Percentiles rank a stretch among this genome's conserved stretches.
Conservation (phyloP, 2,113 vertebrate genomes). For the Terrapene triunguis region DNA sequence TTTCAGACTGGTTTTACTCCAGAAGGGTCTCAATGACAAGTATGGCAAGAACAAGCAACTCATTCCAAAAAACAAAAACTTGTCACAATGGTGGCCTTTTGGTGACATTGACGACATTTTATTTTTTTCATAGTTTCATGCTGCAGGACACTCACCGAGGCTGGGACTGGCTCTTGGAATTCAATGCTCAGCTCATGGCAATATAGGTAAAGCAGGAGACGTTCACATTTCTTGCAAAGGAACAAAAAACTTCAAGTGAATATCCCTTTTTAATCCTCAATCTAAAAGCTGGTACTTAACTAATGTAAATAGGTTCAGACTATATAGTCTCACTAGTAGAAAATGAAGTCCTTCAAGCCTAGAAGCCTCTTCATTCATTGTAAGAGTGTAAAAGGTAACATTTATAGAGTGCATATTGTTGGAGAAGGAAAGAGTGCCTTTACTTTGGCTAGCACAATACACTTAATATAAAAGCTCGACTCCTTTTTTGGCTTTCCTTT, state of each 20-base stretch:
- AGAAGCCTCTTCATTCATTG: not conserved
- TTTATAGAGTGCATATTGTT: not conserved
- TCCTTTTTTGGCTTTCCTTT: not conserved
- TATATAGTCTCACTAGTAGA: not conserved
- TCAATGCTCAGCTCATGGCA: constrained; percentile 97
- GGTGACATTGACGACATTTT: not conserved
- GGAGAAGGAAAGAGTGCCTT: not conserved
- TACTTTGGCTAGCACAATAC: not conserved
- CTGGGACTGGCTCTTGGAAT: constrained; percentile 95
- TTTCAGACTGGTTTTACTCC: not conserved
- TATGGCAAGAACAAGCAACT: not conserved
- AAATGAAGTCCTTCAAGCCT: not conserved
- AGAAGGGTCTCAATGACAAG: not conserved
- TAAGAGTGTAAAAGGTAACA: not conserved
- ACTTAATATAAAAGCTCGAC: not conserved
- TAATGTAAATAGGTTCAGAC: not conserved
- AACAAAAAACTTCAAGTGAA: constrained; percentile 40
- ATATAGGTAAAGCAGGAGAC: constrained; percentile 94
- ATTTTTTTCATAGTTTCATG: not conserved
- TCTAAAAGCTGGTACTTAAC: not conserved
- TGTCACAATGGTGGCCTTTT: not conserved
- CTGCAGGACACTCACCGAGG: constrained; percentile 88
- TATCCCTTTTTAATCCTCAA: not conserved
- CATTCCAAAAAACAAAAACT: not conserved
- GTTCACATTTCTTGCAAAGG: constrained; percentile 92